These are phyloP conservation scores for Fregetta grallaria DNA, from an alignment of 2,113 vertebrate species.

Conservation along the genomic window DNA sequence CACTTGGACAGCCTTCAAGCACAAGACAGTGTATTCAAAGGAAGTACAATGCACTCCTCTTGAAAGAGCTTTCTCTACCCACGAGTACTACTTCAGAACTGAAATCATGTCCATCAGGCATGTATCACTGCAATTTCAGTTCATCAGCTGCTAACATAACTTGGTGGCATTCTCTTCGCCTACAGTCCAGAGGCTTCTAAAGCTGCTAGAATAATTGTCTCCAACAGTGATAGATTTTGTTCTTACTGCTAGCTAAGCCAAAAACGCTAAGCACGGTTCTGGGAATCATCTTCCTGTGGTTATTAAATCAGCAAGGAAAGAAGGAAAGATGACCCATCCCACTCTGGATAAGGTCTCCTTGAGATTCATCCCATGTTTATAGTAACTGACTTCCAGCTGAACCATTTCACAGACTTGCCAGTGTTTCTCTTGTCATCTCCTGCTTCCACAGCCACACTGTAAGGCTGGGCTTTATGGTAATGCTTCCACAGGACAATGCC, in stretches of 20 bases:
- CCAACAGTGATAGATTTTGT: background rate
- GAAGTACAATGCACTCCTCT: background rate
- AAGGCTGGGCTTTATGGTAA: background rate
- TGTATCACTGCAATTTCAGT: background rate
- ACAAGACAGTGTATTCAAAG: background rate
- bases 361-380: background rate
- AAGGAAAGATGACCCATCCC: background rate
- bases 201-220: background rate
- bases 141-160: background rate
- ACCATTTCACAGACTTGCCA: background rate
- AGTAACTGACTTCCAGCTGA: background rate
- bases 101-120: background rate
- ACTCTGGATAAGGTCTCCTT: background rate
- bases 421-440: background rate
- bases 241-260: background rate
- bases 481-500: background rate
- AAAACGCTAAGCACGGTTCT: background rate
- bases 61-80: background rate
- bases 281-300: background rate
- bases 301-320: background rate
- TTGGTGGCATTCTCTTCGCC: background rate
- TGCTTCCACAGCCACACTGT: background rate
- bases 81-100: background rate
- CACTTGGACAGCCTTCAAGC: background rate
- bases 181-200: background rate